Base-by-base conservation (phyloP, 2,888 invertebrate genomes). In the Athrips mouffetella region DNA sequence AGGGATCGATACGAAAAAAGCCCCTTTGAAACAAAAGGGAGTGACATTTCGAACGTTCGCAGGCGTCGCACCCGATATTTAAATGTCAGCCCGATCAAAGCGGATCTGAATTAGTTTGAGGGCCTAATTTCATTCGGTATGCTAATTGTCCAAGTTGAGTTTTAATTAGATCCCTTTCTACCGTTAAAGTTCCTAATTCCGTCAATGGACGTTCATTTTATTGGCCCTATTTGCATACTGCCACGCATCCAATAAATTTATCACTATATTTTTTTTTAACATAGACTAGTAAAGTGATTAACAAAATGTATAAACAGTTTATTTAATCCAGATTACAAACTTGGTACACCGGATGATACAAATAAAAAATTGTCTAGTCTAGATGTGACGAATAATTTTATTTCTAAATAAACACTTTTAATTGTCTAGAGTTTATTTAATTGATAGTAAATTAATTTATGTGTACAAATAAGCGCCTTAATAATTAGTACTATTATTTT, bases 1-100 rank as follows among this genome's bases (percentile, higher is more conserved):
- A 70, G 67, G 73, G 80, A 75, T 80, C 81, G 82, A 83, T 82
- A 79, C 69, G 71, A 74, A 82, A 81, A 80, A 79, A 67, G 70
- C 72, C 75, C 73, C 67, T 72, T 70, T 72, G 69, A 77, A 83
- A 83, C 80, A 80, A 81, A 78, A 76, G 78, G 73, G 71, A 76
- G 72, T 80, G 82, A 83, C 84, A 83, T 80, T 82, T 79, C 63
- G 74, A 68, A 69, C 72, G 65, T 63, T 54, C 55, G 62, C 57
- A 65, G 57, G 55, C 53, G 57, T 42, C 47, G 46, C 52, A 15
- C 44, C 41, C 55, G 55, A 53, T 61, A 59, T 61, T 59, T 52
- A 58, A 58, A 49, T 45, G 50, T 33, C 50, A 25, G 29, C 25
- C 31, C 45, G 55, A 49, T 52, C 45, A 52, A 51, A 44, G 48